Evolutionary conservation across 1,140 invertebrate genomes (phyloP), one percentile per base, ranked within the genome.

Genomic region (Rhyzopertha dominica): DNA sequence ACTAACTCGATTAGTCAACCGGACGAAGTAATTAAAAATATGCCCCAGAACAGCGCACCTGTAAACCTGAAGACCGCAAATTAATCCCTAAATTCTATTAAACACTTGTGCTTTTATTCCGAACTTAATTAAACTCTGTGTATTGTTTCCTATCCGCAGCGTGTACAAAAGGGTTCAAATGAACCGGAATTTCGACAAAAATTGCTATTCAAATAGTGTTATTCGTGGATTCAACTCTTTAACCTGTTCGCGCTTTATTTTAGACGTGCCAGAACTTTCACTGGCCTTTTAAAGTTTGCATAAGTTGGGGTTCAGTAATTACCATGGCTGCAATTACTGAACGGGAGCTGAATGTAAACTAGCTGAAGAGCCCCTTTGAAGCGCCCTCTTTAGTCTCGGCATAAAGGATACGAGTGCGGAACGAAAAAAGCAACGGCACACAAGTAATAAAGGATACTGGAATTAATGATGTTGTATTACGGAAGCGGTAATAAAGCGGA

Each of bases 361-460:
- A 46, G 43, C 37, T 41, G 35, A 39, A 36, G 24, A 46, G 41
- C 37, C 48, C 36, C 43, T 53, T 50, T 49, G 50, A 55, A 39
- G 41, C 35, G 47, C 31, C 42, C 53, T 24, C 25, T 35, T 46
- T 50, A 55, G 47, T 51, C 52, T 49, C 28, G 42, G 48, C 49
- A 51, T 51, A 47, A 54, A 54, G 51, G 53, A 54, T 47, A 51
- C n/a, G n/a, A n/a, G 51, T 51, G 47, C 45, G 45, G 28, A 40
- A 43, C 40, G 48, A 51, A 55, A 55, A 55, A 51, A 51, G 53
- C 42, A 55, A 55, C 53, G 49, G 52, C 49, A 48, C 37, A 42
- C 41, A 55, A 48, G 49, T 55, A 55, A 55, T 55, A 52, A 55
- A 52, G 49, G 46, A 52, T 49, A 41, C 49, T 45, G 24, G 41